Conservation (phyloP, 2,888 invertebrate species). For the Ormyrus nitidulus region DNA sequence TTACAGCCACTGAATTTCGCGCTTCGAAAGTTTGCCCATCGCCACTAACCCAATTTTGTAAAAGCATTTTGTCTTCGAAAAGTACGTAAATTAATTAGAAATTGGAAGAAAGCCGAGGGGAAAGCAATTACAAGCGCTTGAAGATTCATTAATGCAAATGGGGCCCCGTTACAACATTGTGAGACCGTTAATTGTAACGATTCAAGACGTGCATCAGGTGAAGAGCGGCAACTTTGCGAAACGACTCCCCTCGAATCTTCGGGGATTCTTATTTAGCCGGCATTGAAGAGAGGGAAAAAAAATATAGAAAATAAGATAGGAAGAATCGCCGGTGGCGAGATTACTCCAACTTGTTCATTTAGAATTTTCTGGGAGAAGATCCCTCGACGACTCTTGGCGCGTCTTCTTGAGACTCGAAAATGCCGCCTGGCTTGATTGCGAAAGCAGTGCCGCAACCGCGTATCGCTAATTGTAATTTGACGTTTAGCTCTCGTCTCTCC, state of each 20-base stretch:
- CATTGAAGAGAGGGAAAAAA: constrained; percentile 21
- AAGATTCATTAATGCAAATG: constrained; percentile 46
- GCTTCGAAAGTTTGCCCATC: not conserved
- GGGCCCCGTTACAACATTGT: constrained; percentile 27
- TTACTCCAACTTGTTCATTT: constrained; percentile 44
- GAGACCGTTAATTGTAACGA: constrained; percentile 46
- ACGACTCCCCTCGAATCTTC: not conserved
- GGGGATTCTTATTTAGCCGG: constrained; percentile 38
- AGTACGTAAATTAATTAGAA: constrained; percentile 26
- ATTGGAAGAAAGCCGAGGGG: constrained; percentile 7
- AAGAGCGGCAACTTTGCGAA: not conserved
- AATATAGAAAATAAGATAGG: constrained; percentile 15
- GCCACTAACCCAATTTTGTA: constrained; percentile 28
- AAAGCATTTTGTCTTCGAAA: not conserved
- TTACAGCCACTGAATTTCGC: too few relatives aligned
- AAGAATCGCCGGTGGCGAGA: constrained; percentile 25
- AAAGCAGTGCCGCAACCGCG: constrained; percentile 61
- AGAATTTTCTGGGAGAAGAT: constrained; percentile 49
- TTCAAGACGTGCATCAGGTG: constrained; percentile 15
- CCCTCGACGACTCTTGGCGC: not conserved
- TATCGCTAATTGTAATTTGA: constrained; percentile 72
- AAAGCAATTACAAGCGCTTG: constrained; percentile 32
- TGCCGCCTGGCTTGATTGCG: constrained; percentile 53
- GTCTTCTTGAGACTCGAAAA: constrained; percentile 38
- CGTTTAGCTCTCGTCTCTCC: constrained; percentile 63